A percentile compares a stretch with the other conserved stretches of the same genome.
Conservation (phyloP, 1,140 invertebrate species). For the Tyrophagus putrescentiae region DNA sequence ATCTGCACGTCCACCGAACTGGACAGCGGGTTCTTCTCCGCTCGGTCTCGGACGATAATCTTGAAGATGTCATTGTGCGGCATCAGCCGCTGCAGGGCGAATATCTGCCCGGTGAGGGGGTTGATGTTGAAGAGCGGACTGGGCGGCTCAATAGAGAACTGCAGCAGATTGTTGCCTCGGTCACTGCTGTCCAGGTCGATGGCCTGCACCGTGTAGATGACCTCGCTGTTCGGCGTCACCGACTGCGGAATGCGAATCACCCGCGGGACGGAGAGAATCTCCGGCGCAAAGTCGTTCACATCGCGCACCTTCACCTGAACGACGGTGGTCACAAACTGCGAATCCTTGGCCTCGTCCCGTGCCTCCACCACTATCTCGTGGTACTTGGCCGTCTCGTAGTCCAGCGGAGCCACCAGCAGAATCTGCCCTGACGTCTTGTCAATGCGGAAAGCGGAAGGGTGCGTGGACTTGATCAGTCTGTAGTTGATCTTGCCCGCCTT, state of each 20-base stretch:
- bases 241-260: conserved; percentile 45
- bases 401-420: conserved; percentile 73
- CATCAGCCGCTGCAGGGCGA: conserved; percentile 74
- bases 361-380: conserved; percentile 86
- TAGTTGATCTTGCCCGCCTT: conserved; percentile 27
- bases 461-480: conserved; percentile 18
- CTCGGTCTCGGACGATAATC: conserved; percentile 27
- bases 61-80: conserved; percentile 38
- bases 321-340: conserved; percentile 28
- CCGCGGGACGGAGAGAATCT: conserved; percentile 49
- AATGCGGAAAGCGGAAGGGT: conserved; percentile 50
- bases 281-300: conserved; percentile 67
- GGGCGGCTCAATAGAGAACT: conserved; percentile 45
- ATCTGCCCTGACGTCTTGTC: conserved; percentile 79
- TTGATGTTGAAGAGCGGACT: conserved; percentile 62
- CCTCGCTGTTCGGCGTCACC: conserved; percentile 26
- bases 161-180: conserved; percentile 61
- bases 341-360: conserved; percentile 34
- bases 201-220: conserved; percentile 62
- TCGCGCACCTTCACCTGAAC: conserved; percentile 25
- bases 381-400: conserved; percentile 79
- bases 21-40: conserved; percentile 22
- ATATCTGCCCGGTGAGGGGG: conserved; percentile 64
- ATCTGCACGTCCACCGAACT: conserved; percentile 26
- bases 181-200: conserved; percentile 72